phyloP scores from a whole-genome alignment of 2,113 vertebrate species.

The Rhea pennata region DNA sequence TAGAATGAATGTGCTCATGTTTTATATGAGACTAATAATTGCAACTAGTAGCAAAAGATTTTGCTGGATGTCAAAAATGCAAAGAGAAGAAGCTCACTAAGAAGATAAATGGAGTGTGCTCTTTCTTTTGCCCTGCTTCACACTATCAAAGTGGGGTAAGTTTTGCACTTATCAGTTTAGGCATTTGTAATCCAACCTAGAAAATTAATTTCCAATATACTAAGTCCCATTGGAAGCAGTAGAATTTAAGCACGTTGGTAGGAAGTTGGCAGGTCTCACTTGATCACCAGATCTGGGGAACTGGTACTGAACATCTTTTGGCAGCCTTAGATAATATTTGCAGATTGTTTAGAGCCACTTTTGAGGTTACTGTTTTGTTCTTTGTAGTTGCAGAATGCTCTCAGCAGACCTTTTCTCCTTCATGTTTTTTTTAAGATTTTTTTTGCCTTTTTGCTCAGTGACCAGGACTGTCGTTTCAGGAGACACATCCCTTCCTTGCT shows the following conservation, averaged over 20 bases:
- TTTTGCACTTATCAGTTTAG: background rate
- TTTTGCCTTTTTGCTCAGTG: background rate
- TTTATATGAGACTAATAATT: background rate
- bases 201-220: background rate
- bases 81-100: background rate
- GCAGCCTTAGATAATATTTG: background rate
- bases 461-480: background rate
- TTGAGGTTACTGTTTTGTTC: background rate
- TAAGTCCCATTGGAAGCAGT: background rate
- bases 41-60: background rate
- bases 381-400: background rate
- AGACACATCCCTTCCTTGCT: background rate
- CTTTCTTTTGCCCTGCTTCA: background rate
- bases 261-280: background rate
- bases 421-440: background rate
- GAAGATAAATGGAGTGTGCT: background rate
- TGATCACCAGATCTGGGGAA: background rate
- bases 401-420: background rate
- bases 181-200: background rate
- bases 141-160: background rate
- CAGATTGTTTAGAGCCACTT: background rate
- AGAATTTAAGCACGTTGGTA: background rate
- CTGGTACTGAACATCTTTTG: background rate
- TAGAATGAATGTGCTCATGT: background rate
- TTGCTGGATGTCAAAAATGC: background rate